These are phyloP conservation scores for Alethe diademata DNA, from an alignment of 2,113 vertebrate genomes.

Conservation along the genomic window DNA sequence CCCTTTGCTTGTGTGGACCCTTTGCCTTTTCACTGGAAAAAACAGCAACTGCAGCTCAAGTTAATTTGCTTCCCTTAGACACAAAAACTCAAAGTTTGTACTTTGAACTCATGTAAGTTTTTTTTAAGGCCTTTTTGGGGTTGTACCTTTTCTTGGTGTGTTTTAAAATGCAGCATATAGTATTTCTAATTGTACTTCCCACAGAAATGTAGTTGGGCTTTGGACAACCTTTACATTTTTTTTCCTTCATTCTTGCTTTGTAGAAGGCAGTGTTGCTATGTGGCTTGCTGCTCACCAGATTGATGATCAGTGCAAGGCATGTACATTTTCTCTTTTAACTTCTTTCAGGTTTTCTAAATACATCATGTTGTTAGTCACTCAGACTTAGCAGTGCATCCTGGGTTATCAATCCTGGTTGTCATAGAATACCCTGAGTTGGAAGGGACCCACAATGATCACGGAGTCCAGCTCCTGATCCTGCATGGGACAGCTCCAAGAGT, in stretches of 20 bases:
- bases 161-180: background rate
- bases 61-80: background rate
- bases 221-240: background rate
- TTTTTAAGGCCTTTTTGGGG: background rate
- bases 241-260: background rate
- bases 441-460: background rate
- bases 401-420: background rate
- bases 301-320: background rate
- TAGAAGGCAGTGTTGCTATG: background rate
- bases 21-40: background rate
- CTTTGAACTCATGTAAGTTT: background rate
- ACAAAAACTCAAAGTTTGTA: background rate
- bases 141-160: background rate
- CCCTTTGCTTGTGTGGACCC: background rate
- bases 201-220: background rate
- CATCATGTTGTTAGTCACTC: background rate
- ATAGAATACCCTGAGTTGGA: background rate
- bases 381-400: background rate
- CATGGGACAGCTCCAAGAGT: accelerated
- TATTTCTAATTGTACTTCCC: background rate
- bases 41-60: background rate
- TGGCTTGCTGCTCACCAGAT: background rate
- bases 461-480: background rate
- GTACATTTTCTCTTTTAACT: background rate
- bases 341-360: background rate